phyloP scores from a whole-genome alignment of 2,888 invertebrate species.

The Apodemia zela region DNA sequence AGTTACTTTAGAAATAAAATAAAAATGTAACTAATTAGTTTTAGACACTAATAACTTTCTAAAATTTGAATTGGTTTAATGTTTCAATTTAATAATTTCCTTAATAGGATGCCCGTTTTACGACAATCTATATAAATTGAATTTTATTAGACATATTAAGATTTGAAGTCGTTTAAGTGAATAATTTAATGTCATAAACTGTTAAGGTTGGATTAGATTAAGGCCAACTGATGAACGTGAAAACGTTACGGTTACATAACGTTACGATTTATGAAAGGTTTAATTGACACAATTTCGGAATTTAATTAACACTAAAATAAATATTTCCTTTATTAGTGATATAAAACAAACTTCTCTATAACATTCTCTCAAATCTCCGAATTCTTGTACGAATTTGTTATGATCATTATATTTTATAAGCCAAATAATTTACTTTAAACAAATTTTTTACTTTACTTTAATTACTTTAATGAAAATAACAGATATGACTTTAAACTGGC shows the following conservation, averaged over 20 bases:
- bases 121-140: background rate
- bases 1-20: background rate
- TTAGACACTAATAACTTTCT: background rate
- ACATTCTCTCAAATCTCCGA: too few species aligned
- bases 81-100: conserved; percentile 6
- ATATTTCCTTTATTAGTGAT: too few species aligned
- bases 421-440: too few species aligned
- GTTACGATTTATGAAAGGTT: too few species aligned
- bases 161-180: background rate
- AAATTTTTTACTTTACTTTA: too few species aligned
- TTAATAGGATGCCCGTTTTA: background rate
- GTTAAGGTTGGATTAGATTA: background rate
- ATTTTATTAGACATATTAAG: conserved; percentile 2
- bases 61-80: background rate
- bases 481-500: too few species aligned
- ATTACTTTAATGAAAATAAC: too few species aligned
- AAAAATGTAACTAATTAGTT: background rate
- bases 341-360: too few species aligned
- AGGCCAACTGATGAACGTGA: background rate
- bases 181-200: background rate
- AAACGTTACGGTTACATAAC: background rate
- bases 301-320: too few species aligned
- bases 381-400: too few species aligned
- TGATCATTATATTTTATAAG: too few species aligned
- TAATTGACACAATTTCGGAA: too few species aligned